A percentile compares a stretch with the other conserved stretches of the same genome.
Conservation (phyloP, 2,888 invertebrate genomes). For the Hypena proboscidalis region DNA sequence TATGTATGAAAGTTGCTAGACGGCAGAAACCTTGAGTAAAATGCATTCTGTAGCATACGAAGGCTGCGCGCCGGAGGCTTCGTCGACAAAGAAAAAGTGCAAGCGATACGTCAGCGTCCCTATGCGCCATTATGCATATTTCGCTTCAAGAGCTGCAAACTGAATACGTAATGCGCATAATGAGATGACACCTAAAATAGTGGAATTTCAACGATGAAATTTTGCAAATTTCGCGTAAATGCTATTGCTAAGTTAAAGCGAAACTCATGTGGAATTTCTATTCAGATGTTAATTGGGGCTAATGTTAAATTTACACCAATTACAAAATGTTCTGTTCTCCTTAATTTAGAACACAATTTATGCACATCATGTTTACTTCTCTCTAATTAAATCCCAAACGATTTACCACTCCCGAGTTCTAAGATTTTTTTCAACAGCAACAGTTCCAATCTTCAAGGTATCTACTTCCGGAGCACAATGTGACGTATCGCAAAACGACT, state of each 20-base stretch:
- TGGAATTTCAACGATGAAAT: conserved; percentile 7
- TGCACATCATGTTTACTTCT: too few relatives aligned
- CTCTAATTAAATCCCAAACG: too few relatives aligned
- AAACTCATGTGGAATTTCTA: background rate
- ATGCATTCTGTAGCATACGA: conserved; percentile 52
- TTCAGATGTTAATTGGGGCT: background rate
- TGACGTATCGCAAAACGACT: conserved; percentile 29
- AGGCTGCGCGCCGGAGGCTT: conserved; percentile 32
- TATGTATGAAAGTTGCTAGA: conserved; percentile 63
- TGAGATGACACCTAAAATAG: conserved; percentile 22
- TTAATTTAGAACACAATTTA: too few relatives aligned
- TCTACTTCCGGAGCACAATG: conserved; percentile 19
- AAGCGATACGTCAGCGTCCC: conserved; percentile 49
- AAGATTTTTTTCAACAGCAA: too few relatives aligned
- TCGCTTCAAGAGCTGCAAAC: conserved; percentile 23
- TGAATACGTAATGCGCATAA: conserved; percentile 33
- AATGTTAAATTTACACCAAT: too few relatives aligned
- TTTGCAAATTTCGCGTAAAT: background rate
- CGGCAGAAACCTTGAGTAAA: conserved; percentile 49
- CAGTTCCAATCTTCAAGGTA: background rate
- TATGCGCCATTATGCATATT: conserved; percentile 45
- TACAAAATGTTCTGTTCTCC: too few relatives aligned
- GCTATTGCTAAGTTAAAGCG: background rate
- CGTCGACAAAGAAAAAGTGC: conserved; percentile 57
- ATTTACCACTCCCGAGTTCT: too few relatives aligned